These are phyloP conservation scores for Dicyrtomina minuta DNA, from an alignment of 2,888 invertebrate genomes.

Conservation along the genomic window DNA sequence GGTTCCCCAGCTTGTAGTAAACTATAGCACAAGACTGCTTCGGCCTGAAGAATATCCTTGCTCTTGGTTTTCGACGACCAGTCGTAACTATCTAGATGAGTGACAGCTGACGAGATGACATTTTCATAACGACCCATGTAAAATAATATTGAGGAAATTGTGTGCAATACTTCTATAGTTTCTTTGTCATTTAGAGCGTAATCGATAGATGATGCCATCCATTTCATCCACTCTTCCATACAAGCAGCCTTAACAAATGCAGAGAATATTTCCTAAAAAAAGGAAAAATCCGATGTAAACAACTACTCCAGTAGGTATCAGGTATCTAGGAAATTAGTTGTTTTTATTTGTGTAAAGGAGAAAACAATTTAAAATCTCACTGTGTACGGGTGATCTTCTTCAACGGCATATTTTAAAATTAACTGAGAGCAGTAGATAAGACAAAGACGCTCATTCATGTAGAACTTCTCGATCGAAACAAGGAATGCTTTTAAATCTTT, in stretches of 20 bases:
- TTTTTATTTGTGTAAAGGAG: too few relatives aligned
- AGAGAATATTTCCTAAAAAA: constrained; percentile 42
- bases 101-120: constrained; percentile 23
- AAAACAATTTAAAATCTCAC: too few relatives aligned
- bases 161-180: constrained; percentile 43
- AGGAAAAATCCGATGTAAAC: background rate
- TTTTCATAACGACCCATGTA: constrained; percentile 34
- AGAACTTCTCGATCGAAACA: constrained; percentile 39
- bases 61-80: constrained; percentile 6
- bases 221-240: constrained; percentile 34
- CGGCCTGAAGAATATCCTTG: constrained; percentile 40
- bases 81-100: constrained; percentile 31
- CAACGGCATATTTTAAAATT: constrained; percentile 38
- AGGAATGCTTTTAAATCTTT: constrained; percentile 33
- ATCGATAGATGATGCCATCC: constrained; percentile 34
- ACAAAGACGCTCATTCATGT: constrained; percentile 44
- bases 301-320: background rate
- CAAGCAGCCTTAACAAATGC: constrained; percentile 33
- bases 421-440: constrained; percentile 46
- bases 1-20: constrained; percentile 36
- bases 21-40: constrained; percentile 40
- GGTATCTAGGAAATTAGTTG: background rate
- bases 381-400: constrained; percentile 35
- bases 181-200: constrained; percentile 40
- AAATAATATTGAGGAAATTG: constrained; percentile 39